Conservation (phyloP, 2,113 vertebrate genomes). For the Ptilorrhoa leucosticta region DNA sequence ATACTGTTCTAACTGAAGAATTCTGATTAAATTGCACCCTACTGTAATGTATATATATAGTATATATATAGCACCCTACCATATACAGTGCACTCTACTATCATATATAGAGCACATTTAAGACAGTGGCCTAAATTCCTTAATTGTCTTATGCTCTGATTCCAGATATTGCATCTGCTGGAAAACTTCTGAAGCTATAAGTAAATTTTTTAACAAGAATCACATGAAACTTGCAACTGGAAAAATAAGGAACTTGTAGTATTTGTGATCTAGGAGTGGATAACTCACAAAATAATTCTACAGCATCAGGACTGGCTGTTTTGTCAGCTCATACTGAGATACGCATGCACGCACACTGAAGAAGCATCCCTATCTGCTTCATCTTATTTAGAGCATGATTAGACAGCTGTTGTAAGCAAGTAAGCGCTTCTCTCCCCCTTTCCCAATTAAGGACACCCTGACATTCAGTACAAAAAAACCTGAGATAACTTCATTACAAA, state of each 20-base stretch:
- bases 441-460: not conserved
- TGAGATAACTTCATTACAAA: not conserved
- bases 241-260: not conserved
- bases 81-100: not conserved
- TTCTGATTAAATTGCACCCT: not conserved
- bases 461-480: not conserved
- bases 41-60: too few relatives aligned
- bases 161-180: not conserved
- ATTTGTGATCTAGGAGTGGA: not conserved
- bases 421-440: not conserved
- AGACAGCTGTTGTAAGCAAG: not conserved
- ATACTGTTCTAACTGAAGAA: not conserved
- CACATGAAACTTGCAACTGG: not conserved
- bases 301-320: fast-evolving
- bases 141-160: not conserved
- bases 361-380: not conserved
- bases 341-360: fast-evolving
- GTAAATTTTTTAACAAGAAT: not conserved
- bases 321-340: not conserved
- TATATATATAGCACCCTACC: not conserved
- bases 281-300: not conserved
- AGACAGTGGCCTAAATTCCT: not conserved
- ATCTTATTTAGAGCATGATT: not conserved
- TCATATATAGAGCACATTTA: not conserved
- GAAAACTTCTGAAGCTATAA: not conserved